Evolutionary conservation across 2,888 invertebrate species (phyloP), one percentile per base, ranked within the genome.

Genomic region (Trachelus iudaicus): DNA sequence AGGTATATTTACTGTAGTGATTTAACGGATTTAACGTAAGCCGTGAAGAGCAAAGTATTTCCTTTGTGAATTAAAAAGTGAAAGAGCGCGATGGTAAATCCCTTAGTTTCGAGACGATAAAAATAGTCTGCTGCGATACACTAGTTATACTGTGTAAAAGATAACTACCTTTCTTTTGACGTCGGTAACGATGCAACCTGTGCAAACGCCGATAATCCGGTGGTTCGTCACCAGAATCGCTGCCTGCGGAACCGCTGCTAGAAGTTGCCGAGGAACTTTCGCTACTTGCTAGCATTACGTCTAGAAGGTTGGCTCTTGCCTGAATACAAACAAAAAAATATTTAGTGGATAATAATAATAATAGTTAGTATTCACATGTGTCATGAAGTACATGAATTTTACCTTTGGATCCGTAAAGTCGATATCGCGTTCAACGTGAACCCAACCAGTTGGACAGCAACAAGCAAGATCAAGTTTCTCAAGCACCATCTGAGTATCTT

Each of bases 341-440:
- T 71, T 75, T 69, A 73, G 82, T 75, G 77, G 69, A 23, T 74
- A 34, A 40, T 69, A 56, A 40, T 69, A 56, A 73, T 56, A 76
- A 71, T 77, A 75, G 12, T 37, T 1, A 13, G 4, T 15, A 23
- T 1, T 11, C 11, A n/a, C 9, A 77, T 30, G 13, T 31, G 3
- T 23, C 37, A 15, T 35, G 3, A 71, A 75, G 15, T n/a, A 11
- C 3, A 35, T 6, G 23, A 30, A 34, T 35, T 31, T 11, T 91
- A 96, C 96, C 94, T 96, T 96, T 15, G 96, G 96, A 92, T 96
- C 96, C 84, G 94, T 95, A 87, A 96, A 94, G 92, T 96, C 96
- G 81, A 96, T 95, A 87, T 96, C 95, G 81, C 94, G 94, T 87
- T 96, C 96, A 69, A 96, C 95, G 88, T 96, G 96, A 80, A 96